Base-by-base conservation (phyloP, 2,888 invertebrate genomes). In the Tachina fera region DNA sequence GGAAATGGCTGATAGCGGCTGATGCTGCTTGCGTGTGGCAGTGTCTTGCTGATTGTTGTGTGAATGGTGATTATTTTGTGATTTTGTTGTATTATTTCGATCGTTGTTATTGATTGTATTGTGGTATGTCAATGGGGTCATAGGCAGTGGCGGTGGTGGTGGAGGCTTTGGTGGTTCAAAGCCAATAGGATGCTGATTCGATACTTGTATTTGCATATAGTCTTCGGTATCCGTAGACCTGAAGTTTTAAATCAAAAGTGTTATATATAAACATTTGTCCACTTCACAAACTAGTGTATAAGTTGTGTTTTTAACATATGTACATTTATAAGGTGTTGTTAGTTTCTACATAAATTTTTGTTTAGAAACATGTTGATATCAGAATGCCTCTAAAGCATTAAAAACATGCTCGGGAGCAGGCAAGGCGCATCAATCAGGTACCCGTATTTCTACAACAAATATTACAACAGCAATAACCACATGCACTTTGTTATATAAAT, bases 1-100 rank as follows among this genome's bases (percentile, higher is more conserved):
- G 91, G 97, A 97, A 92, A 97, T 97, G 74, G 97, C 96, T 0
- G 97, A 96, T n/a, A 97, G 93, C 0, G 97, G 97, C 91, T 97
- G 97, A 86, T 94, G 94, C 75, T 94, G 94, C 87, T 94, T 95
- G 61, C 94, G 93, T 22, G 93, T 92, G 53, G 93, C 93, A 31
- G 93, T 90, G 83, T 94, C 93, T 88, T 91, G 92, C 87, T 91
- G 90, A 72, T 61, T 88, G 89, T 81, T 90, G 88, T 39, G 92
- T 92, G 16, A 72, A 47, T 79, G 79, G 13, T 85, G 87, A 92
- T 93, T 31, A 67, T 80, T 92, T 93, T 84, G 84, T 14, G 83
- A 76, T 82, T 89, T 90, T 43, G 77, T 53, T 49, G 81, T 88
- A 45, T 88, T 89, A 10, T 88, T 87, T 14, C 89, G 88, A 31